Base-by-base conservation (phyloP, 2,888 invertebrate species). In the Tortrix viridana region DNA sequence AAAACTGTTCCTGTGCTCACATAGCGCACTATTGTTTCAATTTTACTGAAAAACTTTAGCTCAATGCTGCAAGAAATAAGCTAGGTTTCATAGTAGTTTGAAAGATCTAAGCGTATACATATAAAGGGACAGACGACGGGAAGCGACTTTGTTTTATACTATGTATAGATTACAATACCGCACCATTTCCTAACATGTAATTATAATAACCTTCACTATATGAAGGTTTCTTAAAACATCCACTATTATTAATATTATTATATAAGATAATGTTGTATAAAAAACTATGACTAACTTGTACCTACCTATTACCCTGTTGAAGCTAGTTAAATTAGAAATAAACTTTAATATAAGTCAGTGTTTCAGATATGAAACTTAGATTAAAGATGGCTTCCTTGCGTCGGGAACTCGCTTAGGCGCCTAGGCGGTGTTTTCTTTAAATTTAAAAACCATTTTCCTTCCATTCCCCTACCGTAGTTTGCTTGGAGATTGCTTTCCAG, bases 1-100 rank as follows among this genome's bases (percentile, higher is more conserved):
- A 65, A 67, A 67, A 67, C 66, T 58, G 60, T 67, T 47, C 49
- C 62, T 50, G 62, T 37, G 32, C n/a, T 32, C 46, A 49, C 47
- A 60, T 52, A 55, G 47, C 38, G 53, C 50, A 49, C 53, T 58
- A 64, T 67, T 64, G 64, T 67, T 65, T 67, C 66, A 67, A 60
- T 64, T 53, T 53, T 53, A 41, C 53, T 22, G 37, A 46, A 64
- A 66, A 66, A 60, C 20, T 63, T 32, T 19, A 41, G 52, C 14
- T 49, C 44, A 16, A 26, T 26, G 47, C 20, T 1, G 41, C 3
- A 12, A 16, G 41, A 5, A 41, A 41, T 16, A 53, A 53, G 37
- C 9, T 12, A 5, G 19, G 41, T n/a, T 37, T 37, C 50, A 37
- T 37, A n/a, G 26, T 14, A 38, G 14, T 14, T 38, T n/a, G 14